Percentiles rank a stretch among this genome's conserved stretches.
phyloP scores from a whole-genome alignment of 2,113 vertebrate genomes.

The Hystrix cristata region DNA sequence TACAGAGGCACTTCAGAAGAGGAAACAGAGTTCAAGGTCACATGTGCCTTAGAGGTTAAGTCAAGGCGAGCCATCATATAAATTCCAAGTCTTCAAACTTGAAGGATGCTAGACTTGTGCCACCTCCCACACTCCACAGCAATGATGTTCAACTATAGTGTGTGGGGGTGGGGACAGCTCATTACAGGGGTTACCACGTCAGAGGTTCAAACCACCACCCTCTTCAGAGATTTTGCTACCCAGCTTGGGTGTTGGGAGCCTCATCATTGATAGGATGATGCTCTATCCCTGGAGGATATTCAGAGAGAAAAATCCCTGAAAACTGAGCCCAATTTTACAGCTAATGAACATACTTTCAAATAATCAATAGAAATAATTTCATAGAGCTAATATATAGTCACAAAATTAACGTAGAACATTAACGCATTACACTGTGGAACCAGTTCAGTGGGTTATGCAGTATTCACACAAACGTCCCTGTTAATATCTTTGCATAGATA shows the following conservation, averaged over 20 bases:
- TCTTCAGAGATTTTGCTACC: neutral
- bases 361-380: conserved; percentile 16
- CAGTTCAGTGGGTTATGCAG: neutral
- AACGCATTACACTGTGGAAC: neutral
- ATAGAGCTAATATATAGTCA: neutral
- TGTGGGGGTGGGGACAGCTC: neutral
- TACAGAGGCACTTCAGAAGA: neutral
- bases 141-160: neutral
- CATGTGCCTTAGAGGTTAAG: neutral
- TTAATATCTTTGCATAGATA: neutral
- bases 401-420: neutral
- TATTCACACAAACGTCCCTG: neutral
- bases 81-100: neutral
- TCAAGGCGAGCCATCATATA: neutral
- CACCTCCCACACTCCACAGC: neutral
- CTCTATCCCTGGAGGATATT: neutral
- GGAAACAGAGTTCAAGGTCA: neutral
- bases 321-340: conserved; percentile 21
- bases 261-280: neutral
- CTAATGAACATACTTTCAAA: conserved; percentile 35
- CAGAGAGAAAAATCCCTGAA: conserved; percentile 28
- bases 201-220: neutral
- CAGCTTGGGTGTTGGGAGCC: neutral
- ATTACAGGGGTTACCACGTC: neutral
- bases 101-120: neutral